A percentile compares a stretch with the other conserved stretches of the same genome.
These are phyloP conservation scores for Pteropus alecto DNA, from an alignment of 2,113 vertebrate species.

Conservation along the genomic window DNA sequence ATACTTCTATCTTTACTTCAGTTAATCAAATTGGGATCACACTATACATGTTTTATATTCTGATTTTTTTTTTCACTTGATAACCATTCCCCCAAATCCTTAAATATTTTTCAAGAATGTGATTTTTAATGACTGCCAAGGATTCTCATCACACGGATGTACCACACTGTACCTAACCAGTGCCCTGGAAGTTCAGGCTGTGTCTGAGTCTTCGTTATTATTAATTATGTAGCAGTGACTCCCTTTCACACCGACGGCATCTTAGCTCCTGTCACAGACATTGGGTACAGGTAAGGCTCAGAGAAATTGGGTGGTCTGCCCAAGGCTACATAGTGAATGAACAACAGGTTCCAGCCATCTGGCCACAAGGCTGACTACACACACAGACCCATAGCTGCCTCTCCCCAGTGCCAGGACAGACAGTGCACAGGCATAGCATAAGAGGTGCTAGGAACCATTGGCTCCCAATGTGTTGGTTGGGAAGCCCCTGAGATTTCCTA, in stretches of 20 bases:
- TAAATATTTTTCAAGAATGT: not conserved
- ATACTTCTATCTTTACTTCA: not conserved
- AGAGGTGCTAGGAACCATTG: not conserved
- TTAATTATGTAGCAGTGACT: not conserved
- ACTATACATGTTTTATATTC: not conserved
- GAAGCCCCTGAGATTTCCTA: not conserved
- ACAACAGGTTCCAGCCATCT: not conserved
- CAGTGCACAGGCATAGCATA: not conserved
- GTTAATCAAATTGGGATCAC: not conserved
- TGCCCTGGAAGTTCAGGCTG: too few species aligned
- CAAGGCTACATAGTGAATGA: not conserved
- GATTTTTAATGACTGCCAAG: not conserved
- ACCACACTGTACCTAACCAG: rapidly evolving
- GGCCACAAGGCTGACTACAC: not conserved
- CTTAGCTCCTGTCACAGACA: not conserved
- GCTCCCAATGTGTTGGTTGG: not conserved
- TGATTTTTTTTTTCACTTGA: not conserved
- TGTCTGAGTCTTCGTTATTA: not conserved
- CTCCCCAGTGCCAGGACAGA: not conserved
- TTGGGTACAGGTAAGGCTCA: not conserved
- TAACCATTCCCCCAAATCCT: not conserved
- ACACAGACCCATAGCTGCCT: not conserved
- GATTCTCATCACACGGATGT: not conserved
- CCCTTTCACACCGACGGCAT: rapidly evolving
- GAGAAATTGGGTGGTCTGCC: not conserved